phyloP scores from a whole-genome alignment of 2,113 vertebrate species.

The Ibidorhyncha struthersii region DNA sequence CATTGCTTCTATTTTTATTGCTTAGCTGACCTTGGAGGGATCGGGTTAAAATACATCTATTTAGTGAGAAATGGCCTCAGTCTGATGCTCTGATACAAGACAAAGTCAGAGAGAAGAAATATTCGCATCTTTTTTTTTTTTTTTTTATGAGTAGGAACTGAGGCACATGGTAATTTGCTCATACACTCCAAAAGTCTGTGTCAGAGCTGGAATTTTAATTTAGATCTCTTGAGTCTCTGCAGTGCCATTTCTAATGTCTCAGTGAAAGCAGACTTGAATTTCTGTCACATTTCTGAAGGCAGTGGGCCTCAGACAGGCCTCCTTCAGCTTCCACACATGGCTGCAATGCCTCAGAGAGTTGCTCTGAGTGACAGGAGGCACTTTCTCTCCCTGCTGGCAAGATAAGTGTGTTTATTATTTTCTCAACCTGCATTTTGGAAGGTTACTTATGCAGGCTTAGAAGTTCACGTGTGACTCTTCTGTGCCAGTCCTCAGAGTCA shows the following conservation, averaged over 20 bases:
- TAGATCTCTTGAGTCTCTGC: background rate
- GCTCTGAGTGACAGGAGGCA: background rate
- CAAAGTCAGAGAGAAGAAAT: background rate
- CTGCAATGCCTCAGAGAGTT: background rate
- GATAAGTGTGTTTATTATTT: constrained; percentile 30
- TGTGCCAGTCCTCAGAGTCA: background rate
- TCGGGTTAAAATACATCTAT: background rate
- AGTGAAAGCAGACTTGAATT: constrained; percentile 13
- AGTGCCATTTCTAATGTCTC: background rate
- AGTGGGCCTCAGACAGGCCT: background rate
- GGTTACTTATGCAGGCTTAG: constrained; percentile 29
- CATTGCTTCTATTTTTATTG: background rate
- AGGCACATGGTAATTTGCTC: background rate
- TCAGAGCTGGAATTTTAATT: constrained; percentile 46
- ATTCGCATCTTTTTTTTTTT: background rate
- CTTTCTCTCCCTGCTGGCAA: background rate
- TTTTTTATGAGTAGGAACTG: background rate
- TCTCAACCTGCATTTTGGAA: background rate
- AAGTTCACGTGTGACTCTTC: background rate
- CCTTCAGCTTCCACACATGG: background rate
- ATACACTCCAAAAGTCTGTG: constrained; percentile 2
- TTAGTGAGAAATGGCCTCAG: background rate
- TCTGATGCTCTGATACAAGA: background rate
- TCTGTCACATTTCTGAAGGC: constrained; percentile 24
- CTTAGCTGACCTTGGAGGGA: background rate